A percentile compares a stretch with the other conserved stretches of the same genome.
Conservation (phyloP, 1,140 invertebrate species). For the Brachionus paranguensis region DNA sequence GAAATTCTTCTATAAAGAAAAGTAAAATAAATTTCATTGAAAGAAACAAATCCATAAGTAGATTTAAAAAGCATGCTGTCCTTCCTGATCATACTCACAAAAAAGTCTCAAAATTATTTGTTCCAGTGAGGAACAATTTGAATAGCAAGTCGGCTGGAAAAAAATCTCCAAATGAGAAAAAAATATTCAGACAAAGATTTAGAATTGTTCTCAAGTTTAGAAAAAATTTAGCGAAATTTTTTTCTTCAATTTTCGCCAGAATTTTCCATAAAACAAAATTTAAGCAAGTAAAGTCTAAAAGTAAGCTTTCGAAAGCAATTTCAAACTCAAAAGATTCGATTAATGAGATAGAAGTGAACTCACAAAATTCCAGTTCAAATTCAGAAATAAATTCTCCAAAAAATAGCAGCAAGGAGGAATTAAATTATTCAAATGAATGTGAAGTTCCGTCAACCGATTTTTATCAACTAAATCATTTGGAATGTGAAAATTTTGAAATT, state of each 20-base stretch:
- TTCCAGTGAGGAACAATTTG: background rate
- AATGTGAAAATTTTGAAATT: background rate
- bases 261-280: background rate
- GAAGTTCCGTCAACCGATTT: background rate
- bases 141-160: background rate
- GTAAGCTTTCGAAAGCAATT: background rate
- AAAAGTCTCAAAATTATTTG: background rate
- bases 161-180: background rate
- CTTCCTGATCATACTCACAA: background rate
- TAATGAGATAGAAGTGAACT: background rate
- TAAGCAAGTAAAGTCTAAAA: background rate
- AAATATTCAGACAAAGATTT: background rate
- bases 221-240: background rate
- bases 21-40: background rate
- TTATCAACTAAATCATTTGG: background rate
- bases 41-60: background rate
- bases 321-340: background rate
- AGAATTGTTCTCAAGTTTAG: background rate
- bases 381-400: background rate
- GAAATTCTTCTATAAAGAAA: background rate
- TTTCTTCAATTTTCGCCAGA: background rate
- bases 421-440: background rate
- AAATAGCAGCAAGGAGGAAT: background rate
- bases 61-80: background rate
- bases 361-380: background rate